Conservation (phyloP, 2,888 invertebrate species). For the Yponomeuta plumbellus region DNA sequence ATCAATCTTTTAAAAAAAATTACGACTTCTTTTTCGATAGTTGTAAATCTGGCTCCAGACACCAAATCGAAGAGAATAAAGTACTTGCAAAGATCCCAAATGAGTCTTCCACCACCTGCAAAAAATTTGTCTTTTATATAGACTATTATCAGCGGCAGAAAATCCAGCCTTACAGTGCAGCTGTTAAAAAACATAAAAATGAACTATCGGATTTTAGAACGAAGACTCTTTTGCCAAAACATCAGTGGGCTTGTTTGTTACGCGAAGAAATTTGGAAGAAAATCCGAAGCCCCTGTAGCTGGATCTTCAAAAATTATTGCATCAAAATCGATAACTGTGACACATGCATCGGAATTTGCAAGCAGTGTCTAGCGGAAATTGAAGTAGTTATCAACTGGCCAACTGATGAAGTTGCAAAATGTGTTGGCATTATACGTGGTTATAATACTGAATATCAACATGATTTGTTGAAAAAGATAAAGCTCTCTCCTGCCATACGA, state of each 20-base stretch:
- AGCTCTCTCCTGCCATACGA: neutral
- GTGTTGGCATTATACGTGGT: neutral
- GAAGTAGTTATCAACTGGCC: slow-evolving; percentile 1
- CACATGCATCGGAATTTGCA: neutral
- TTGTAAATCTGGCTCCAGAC: neutral
- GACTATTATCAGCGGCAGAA: slow-evolving; percentile 4
- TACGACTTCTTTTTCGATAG: slow-evolving; percentile 2
- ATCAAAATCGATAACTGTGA: neutral
- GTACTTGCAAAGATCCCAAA: neutral
- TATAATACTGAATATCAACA: neutral
- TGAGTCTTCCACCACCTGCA: neutral
- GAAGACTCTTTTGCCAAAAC: neutral
- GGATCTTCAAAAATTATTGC: slow-evolving; percentile 5
- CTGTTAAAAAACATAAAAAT: neutral
- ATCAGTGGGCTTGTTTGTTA: slow-evolving; percentile 5
- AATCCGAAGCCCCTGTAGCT: neutral
- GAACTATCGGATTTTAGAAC: neutral
- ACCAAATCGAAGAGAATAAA: neutral
- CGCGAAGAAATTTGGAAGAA: slow-evolving; percentile 8
- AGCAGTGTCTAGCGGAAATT: too few relatives aligned
- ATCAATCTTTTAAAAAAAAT: neutral
- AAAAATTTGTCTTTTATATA: neutral
- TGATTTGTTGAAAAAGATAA: neutral
- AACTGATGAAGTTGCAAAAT: neutral
- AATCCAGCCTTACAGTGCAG: too few relatives aligned